Evolutionary conservation across 2,797 vertebrate species (phyloP).

Genomic region (Liasis olivaceus): DNA sequence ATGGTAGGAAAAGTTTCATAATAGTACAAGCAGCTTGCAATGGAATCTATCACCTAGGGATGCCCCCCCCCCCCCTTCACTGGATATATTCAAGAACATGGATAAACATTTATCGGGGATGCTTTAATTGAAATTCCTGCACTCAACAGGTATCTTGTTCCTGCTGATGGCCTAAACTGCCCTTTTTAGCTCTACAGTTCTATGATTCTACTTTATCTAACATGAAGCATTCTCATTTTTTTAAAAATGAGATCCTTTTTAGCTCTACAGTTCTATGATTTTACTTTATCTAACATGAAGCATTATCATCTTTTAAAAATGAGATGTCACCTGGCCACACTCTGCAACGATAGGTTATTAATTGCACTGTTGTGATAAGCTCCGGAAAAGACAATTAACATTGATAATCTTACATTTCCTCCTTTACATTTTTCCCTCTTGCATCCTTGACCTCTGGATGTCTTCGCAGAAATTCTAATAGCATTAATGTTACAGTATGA

Average conservation of each 20-base stretch:
- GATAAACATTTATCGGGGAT: neutral
- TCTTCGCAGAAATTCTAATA: slow-evolving; percentile 72
- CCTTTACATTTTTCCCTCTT: slow-evolving; percentile 40
- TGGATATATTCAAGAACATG: neutral
- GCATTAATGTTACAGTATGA: slow-evolving; percentile 67
- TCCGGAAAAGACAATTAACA: slow-evolving; percentile 71
- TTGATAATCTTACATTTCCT: slow-evolving; percentile 47
- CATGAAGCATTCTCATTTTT: slow-evolving; percentile 50
- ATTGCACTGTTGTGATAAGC: slow-evolving; percentile 56
- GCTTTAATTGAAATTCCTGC: neutral
- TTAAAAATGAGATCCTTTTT: slow-evolving; percentile 31
- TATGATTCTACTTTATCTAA: neutral
- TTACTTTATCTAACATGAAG: slow-evolving; percentile 23
- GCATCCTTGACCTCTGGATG: slow-evolving; percentile 69
- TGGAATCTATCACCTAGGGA: neutral
- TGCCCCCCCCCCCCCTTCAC: neutral
- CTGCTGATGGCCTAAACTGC: neutral
- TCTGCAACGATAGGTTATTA: slow-evolving; percentile 42
- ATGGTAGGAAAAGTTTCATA: neutral
- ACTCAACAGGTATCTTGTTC: neutral
- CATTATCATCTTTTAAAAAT: slow-evolving; percentile 56
- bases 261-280: neutral
- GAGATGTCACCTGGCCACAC: slow-evolving; percentile 25
- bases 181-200: neutral
- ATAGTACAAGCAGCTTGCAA: neutral